These are phyloP conservation scores for Phragmatobia fuliginosa DNA, from an alignment of 2,888 invertebrate species.

Conservation along the genomic window DNA sequence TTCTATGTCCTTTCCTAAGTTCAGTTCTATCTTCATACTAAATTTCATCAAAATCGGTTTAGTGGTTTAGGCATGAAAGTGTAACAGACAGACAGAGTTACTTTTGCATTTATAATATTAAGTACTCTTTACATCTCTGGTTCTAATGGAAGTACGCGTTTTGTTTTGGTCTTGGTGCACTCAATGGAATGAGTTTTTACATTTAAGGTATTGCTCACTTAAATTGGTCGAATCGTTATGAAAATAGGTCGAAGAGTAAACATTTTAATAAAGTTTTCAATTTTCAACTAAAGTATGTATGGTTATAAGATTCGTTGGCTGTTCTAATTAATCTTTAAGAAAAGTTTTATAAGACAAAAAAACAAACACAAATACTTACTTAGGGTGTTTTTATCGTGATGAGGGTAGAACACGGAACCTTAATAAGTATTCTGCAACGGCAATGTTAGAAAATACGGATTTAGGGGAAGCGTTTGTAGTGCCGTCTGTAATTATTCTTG, in stretches of 20 bases:
- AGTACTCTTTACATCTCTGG: too few species aligned
- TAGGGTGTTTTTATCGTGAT: slow-evolving; percentile 1
- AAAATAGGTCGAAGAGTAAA: background rate
- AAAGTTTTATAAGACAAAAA: background rate
- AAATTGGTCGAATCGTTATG: background rate
- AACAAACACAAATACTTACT: slow-evolving; percentile 2
- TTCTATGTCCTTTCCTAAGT: too few species aligned
- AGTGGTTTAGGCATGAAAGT: too few species aligned
- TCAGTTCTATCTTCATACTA: too few species aligned
- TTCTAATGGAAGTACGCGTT: background rate
- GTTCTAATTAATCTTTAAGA: background rate
- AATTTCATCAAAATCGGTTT: too few species aligned
- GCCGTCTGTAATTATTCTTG: slow-evolving; percentile 5
- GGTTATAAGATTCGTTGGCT: too few species aligned
- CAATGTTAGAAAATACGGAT: background rate
- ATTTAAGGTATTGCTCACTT: background rate
- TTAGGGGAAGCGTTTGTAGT: background rate
- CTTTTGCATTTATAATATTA: too few species aligned
- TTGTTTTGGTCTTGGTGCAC: background rate
- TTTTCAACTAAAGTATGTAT: too few species aligned
- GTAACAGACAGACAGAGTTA: too few species aligned
- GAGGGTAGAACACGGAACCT: slow-evolving; percentile 4
- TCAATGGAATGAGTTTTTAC: background rate
- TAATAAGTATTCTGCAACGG: slow-evolving; percentile 7
- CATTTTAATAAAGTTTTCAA: too few species aligned